Percentiles rank a stretch among this genome's conserved stretches.
Conservation (phyloP, 2,797 vertebrate species). For the Lepus townsendii region DNA sequence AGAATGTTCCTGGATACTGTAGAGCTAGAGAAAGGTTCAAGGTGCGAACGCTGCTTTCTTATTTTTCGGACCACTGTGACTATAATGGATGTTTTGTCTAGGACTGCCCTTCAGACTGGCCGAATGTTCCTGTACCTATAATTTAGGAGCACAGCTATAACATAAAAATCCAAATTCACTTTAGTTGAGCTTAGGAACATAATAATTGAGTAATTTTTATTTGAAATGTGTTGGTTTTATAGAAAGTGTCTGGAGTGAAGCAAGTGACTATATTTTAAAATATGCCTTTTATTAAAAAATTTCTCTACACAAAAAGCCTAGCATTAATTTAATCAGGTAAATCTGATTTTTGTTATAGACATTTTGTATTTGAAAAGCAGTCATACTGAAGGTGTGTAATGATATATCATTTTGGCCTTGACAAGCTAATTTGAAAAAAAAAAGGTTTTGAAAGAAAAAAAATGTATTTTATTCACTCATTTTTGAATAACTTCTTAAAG, state of each 20-base stretch:
- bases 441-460: slow-evolving; percentile 68
- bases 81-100: neutral
- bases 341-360: slow-evolving; percentile 69
- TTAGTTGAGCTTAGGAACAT: slow-evolving; percentile 17
- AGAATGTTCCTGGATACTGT: neutral
- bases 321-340: slow-evolving; percentile 67
- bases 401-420: slow-evolving; percentile 73
- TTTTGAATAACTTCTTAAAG: slow-evolving; percentile 72
- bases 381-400: slow-evolving; percentile 72
- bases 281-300: slow-evolving; percentile 60
- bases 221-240: slow-evolving; percentile 76
- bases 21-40: neutral
- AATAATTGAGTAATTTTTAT: slow-evolving; percentile 46
- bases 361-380: slow-evolving; percentile 76
- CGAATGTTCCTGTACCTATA: slow-evolving; percentile 13
- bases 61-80: slow-evolving; percentile 18
- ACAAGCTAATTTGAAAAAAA: slow-evolving; percentile 69
- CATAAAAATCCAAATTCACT: slow-evolving; percentile 41
- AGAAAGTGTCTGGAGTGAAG: slow-evolving; percentile 50
- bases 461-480: slow-evolving; percentile 63
- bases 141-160: slow-evolving; percentile 31
- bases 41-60: neutral
- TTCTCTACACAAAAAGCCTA: slow-evolving; percentile 32
- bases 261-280: slow-evolving; percentile 67
- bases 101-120: neutral